These are phyloP conservation scores for Tiaroga cobitis DNA, from an alignment of 2,797 vertebrate species.

Conservation along the genomic window DNA sequence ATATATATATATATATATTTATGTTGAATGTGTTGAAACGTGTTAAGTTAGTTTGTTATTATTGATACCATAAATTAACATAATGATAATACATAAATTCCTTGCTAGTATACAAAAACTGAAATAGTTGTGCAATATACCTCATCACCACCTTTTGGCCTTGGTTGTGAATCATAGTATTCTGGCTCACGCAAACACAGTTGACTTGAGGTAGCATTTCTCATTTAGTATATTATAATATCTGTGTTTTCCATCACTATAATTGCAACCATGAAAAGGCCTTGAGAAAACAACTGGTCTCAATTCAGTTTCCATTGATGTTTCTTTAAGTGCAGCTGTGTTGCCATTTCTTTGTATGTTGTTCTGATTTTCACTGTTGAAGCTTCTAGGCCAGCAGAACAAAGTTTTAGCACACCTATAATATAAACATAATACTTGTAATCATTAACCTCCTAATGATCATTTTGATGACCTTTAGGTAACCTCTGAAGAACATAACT, in stretches of 20 bases:
- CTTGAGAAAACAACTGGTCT: background rate
- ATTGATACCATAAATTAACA: background rate
- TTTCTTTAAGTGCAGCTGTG: background rate
- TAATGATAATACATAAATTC: background rate
- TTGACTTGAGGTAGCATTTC: background rate
- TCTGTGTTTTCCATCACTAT: background rate
- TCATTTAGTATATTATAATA: background rate
- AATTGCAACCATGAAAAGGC: background rate
- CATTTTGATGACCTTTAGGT: slow-evolving; percentile 5
- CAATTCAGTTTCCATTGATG: background rate
- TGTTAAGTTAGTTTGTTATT: background rate
- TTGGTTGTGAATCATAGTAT: background rate
- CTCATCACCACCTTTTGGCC: slow-evolving; percentile 3
- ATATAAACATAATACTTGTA: slow-evolving; percentile 11
- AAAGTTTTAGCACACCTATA: background rate
- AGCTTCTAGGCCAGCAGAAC: background rate
- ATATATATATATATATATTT: background rate
- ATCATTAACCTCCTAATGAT: slow-evolving; percentile 30
- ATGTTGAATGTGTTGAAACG: background rate
- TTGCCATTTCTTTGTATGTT: background rate
- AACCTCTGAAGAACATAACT: background rate
- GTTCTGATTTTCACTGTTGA: background rate
- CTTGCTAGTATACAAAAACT: background rate
- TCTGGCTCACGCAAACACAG: background rate
- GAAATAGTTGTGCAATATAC: background rate